Evolutionary conservation across 2,888 invertebrate genomes (phyloP).

Genomic region (Alloplasta piceator): DNA sequence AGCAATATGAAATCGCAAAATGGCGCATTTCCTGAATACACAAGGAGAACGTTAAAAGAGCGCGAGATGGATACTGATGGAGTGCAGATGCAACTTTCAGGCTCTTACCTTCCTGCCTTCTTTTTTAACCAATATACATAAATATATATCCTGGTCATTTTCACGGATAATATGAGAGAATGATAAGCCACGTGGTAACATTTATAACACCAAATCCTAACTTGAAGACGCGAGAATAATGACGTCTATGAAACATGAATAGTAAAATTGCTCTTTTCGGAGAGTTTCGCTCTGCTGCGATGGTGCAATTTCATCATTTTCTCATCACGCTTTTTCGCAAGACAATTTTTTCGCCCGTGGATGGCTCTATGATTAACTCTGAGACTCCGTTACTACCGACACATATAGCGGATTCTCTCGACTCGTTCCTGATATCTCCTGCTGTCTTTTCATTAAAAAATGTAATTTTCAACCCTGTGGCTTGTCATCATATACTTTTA

Average conservation of each 20-base stretch:
- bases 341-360: no score
- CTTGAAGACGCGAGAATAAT: slow-evolving; percentile 21
- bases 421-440: no score
- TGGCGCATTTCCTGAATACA: slow-evolving; percentile 54
- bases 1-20: slow-evolving; percentile 37
- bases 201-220: background rate
- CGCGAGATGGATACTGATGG: slow-evolving; percentile 27
- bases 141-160: slow-evolving; percentile 1
- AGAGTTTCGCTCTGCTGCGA: background rate
- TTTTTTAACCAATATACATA: no score
- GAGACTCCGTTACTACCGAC: no score
- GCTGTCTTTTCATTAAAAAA: no score
- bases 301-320: slow-evolving; percentile 32
- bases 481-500: no score
- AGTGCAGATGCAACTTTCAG: slow-evolving; percentile 26
- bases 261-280: no score
- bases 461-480: no score
- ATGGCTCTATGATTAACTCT: no score
- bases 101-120: slow-evolving; percentile 19
- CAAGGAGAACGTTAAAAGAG: slow-evolving; percentile 40
- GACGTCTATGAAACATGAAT: background rate
- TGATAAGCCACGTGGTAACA: background rate
- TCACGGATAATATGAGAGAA: slow-evolving; percentile 13
- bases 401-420: no score
- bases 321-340: slow-evolving; percentile 13